These are phyloP conservation scores for Escarpia spicata DNA, from an alignment of 2,888 invertebrate genomes.

Conservation along the genomic window DNA sequence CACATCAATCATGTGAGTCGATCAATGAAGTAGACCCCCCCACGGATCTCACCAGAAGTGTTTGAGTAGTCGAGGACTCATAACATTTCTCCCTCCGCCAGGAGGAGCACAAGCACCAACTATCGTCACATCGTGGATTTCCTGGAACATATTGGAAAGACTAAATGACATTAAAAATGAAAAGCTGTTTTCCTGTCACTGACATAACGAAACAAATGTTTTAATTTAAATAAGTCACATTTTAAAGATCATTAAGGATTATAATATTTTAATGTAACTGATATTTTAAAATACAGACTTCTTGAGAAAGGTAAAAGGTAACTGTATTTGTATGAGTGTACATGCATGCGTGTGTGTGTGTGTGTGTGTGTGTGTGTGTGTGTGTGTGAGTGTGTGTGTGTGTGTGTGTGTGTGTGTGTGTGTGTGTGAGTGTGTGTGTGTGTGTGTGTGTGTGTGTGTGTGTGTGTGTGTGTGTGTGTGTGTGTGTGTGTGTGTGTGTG, in stretches of 20 bases:
- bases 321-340: background rate
- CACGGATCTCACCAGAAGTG: conserved; percentile 59
- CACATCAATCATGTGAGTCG: background rate
- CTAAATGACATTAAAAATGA: background rate
- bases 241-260: background rate
- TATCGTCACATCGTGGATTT: conserved; percentile 61
- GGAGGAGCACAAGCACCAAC: conserved; percentile 63
- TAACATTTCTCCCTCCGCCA: conserved; percentile 61
- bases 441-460: background rate
- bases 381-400: background rate
- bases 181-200: background rate
- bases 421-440: background rate
- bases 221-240: background rate
- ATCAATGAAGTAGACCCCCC: background rate
- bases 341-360: background rate
- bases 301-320: background rate
- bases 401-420: conserved; percentile 8
- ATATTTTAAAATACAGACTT: background rate
- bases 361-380: background rate
- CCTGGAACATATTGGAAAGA: conserved; percentile 44
- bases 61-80: conserved; percentile 62
- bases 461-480: too few relatives aligned
- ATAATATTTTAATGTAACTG: background rate
- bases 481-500: background rate
- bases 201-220: background rate